Percentiles rank a stretch among this genome's conserved stretches.
Conservation (phyloP, 1,140 invertebrate genomes). For the Aricia agestis region DNA sequence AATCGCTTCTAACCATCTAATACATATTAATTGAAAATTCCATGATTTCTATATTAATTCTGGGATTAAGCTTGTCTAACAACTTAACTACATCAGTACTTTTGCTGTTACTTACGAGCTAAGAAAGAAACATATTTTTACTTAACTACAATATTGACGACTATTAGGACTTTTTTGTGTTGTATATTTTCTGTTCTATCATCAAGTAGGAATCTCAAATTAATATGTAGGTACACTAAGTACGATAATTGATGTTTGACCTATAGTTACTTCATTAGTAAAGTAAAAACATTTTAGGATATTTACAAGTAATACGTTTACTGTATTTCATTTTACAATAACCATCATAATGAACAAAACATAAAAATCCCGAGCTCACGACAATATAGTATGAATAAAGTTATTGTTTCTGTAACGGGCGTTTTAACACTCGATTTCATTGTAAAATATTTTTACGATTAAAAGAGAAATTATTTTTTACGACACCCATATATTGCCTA, state of each 20-base stretch:
- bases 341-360: neutral
- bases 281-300: too few relatives aligned
- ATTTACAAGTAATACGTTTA: neutral
- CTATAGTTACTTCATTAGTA: too few relatives aligned
- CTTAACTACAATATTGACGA: too few relatives aligned
- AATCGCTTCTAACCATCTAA: constrained; percentile 5
- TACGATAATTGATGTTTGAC: too few relatives aligned
- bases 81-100: neutral
- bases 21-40: neutral
- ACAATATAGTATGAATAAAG: neutral
- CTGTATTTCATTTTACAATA: neutral
- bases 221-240: too few relatives aligned
- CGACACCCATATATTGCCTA: neutral
- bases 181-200: too few relatives aligned
- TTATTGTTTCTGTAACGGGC: constrained; percentile 1
- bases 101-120: neutral
- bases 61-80: neutral
- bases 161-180: too few relatives aligned
- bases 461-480: constrained; percentile 10
- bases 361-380: neutral
- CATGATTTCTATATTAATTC: neutral
- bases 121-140: too few relatives aligned
- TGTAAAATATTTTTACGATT: constrained; percentile 5
- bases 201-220: too few relatives aligned
- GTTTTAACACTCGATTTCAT: constrained; percentile 4